Percentiles rank a stretch among this genome's conserved stretches.
phyloP scores from a whole-genome alignment of 2,113 vertebrate species.

The Ophthalmolycus amberensis region DNA sequence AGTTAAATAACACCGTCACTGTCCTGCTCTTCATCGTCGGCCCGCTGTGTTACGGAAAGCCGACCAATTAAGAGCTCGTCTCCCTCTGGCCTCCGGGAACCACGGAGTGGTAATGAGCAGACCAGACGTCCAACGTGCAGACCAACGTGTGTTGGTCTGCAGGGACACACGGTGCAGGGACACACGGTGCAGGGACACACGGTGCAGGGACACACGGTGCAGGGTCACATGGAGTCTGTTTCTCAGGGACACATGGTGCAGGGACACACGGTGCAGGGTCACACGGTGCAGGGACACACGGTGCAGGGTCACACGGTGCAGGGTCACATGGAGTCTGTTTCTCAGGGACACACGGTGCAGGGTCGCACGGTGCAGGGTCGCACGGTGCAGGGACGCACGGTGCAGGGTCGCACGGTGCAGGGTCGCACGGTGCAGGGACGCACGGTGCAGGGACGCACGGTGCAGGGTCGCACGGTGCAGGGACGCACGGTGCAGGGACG shows the following conservation, averaged over 20 bases:
- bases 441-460: too few species aligned
- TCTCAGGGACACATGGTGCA: too few species aligned
- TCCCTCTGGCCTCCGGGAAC: constrained; percentile 27
- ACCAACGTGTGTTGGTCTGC: neutral
- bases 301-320: neutral
- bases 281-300: neutral
- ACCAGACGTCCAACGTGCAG: constrained; percentile 37
- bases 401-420: too few species aligned
- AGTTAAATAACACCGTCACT: constrained; percentile 9
- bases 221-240: too few species aligned
- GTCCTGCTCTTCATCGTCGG: neutral
- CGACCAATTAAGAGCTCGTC: constrained; percentile 36
- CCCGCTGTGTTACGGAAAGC: constrained; percentile 38
- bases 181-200: too few species aligned
- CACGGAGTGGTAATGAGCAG: constrained; percentile 45
- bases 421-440: too few species aligned
- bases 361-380: neutral
- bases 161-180: neutral
- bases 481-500: too few species aligned
- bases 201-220: too few species aligned
- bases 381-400: too few species aligned
- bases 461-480: too few species aligned
- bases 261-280: neutral
- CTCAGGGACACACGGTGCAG: neutral
- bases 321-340: neutral